Base-by-base conservation (phyloP, 2,113 vertebrate species). In the Poeciliopsis prolifica region DNA sequence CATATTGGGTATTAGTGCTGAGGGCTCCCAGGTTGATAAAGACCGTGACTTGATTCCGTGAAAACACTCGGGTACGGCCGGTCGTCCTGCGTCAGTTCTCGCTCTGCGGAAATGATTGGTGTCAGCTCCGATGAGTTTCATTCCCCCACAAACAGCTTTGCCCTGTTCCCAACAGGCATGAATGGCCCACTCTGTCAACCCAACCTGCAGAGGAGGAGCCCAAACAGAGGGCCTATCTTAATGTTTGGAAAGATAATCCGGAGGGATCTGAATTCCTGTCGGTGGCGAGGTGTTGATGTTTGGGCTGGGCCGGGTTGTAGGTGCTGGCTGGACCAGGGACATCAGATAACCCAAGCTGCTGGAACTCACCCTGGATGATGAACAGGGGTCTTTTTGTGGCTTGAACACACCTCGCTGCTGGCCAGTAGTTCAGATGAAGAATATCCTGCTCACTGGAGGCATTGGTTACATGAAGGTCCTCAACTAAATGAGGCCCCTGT, bases 241-340 rank as follows among this genome's bases (percentile, higher is more conserved):
- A 84, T 91, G 88, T 92, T 93, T 91, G 88, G 88, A 91, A 90
- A 89, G 91, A 93, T 92, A 91, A 93, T 91, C 91, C 61, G 78
- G 48, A 0, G 81, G 89, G 81, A 86, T 89, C 90, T 81, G 81
- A 82, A 86, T 88, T 88, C 86, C 86, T 87, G 81, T 80, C 80
- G 48, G 79, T 78, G 77, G 86, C 3, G 72, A 89, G 80, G 89
- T 91, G 89, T 89, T 93, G 88, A 93, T 90, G 87, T 91, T 91
- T 89, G 88, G 90, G 82, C 79, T 72, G 85, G 83, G 72, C 69
- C 12, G 9, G 62, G 54, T 63, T 0, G 19, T 79, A 78, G 84
- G 82, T 87, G 86, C 80, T 58, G 77, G 82, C 72, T 80, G 61
- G 70, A 80, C 75, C 86, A 81, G 70, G 85, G 79, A 81, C 87